Evolutionary conservation across 2,888 invertebrate species (phyloP).

Genomic region (Seira ritae): DNA sequence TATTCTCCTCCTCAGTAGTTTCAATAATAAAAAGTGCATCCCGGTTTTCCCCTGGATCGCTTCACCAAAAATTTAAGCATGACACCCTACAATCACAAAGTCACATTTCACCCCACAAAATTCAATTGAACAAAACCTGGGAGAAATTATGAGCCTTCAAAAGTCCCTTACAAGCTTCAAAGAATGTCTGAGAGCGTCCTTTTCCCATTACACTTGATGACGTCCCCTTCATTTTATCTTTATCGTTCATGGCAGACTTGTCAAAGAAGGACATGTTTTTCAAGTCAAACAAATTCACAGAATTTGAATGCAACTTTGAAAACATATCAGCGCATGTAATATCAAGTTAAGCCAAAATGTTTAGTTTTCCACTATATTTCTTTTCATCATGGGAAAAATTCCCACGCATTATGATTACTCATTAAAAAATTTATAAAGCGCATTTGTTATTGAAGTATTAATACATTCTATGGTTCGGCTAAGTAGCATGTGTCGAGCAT

Average conservation of each 20-base stretch:
- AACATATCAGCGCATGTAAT: too few relatives aligned
- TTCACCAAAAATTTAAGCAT: too few relatives aligned
- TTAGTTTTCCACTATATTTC: neutral
- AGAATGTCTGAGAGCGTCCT: too few relatives aligned
- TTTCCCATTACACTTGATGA: neutral
- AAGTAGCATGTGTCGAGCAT: neutral
- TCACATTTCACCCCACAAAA: neutral
- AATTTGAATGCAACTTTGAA: neutral
- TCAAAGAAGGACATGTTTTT: neutral
- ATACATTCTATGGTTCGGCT: neutral
- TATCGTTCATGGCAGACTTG: neutral
- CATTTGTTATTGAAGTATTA: too few relatives aligned
- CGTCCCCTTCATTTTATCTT: constrained; percentile 11
- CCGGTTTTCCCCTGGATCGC: too few relatives aligned
- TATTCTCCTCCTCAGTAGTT: neutral
- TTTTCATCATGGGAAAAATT: neutral
- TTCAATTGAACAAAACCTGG: too few relatives aligned
- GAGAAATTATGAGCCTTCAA: too few relatives aligned
- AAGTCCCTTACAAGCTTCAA: too few relatives aligned
- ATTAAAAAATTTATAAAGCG: too few relatives aligned
- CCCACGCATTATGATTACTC: neutral
- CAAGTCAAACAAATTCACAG: neutral
- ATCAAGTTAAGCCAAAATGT: neutral
- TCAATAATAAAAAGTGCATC: neutral
- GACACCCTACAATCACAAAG: neutral